phyloP scores from a whole-genome alignment of 2,113 vertebrate species.

The Ailuropoda melanoleuca region DNA sequence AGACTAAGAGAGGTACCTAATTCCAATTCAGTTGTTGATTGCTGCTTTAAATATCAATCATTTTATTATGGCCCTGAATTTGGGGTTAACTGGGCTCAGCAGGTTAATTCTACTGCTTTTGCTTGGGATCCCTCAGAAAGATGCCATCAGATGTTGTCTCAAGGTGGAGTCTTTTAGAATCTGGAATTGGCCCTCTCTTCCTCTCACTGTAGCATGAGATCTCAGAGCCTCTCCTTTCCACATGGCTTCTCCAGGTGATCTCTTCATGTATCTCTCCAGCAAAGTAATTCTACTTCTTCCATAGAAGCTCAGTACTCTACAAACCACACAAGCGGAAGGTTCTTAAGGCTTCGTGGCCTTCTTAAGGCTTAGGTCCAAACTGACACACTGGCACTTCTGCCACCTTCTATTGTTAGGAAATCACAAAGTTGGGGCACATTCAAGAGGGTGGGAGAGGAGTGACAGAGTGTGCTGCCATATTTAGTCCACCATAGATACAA shows the following conservation, averaged over 20 bases:
- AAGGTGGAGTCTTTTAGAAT: neutral
- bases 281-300: neutral
- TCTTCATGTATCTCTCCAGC: neutral
- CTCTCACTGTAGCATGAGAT: neutral
- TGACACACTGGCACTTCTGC: neutral
- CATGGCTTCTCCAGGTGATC: neutral
- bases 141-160: neutral
- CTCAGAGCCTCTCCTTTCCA: neutral
- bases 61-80: neutral
- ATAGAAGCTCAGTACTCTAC: neutral
- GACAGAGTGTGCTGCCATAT: neutral
- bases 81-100: neutral
- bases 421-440: neutral
- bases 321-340: neutral
- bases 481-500: neutral
- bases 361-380: neutral
- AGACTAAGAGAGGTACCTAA: neutral
- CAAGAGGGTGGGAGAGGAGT: neutral
- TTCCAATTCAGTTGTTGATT: neutral
- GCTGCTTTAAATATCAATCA: neutral
- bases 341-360: neutral
- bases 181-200: neutral
- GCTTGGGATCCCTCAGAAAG: neutral
- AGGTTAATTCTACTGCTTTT: neutral
- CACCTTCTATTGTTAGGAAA: neutral